A percentile compares a stretch with the other conserved stretches of the same genome.
Evolutionary conservation across 92 coral and sea anemone genomes (phyloP).

Genomic region (Epizoanthus scotinus): DNA sequence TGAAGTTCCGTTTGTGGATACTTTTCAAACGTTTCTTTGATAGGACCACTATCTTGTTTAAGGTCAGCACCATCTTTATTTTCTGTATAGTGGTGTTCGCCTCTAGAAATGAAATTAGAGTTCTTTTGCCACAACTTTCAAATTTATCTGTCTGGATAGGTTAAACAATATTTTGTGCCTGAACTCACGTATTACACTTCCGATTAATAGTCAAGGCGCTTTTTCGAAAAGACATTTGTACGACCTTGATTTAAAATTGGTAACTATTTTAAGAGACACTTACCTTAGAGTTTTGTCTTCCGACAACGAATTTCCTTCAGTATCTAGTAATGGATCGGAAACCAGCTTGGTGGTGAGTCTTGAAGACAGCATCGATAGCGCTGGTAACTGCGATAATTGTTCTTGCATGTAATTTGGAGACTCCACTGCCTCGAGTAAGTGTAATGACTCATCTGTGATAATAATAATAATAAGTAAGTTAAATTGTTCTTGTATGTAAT

Average conservation of each 20-base stretch:
- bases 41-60: background rate
- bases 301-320: constrained; percentile 6
- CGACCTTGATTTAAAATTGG: background rate
- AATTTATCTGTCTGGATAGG: no score
- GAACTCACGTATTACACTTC: no score
- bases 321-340: constrained; percentile 24
- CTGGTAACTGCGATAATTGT: constrained; percentile 12
- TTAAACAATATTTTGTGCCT: no score
- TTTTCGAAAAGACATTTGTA: no score
- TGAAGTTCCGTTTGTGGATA: constrained; percentile 11
- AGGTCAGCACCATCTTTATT: background rate
- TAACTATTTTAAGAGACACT: background rate
- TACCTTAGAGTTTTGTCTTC: constrained; percentile 20
- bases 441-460: constrained; percentile 12
- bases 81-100: constrained; percentile 7
- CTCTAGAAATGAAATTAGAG: background rate
- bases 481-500: background rate
- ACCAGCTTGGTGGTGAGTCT: constrained; percentile 35
- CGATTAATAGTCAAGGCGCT: no score
- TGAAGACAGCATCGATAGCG: constrained; percentile 14
- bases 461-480: background rate
- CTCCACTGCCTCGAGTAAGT: constrained; percentile 25
- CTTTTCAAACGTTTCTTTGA: constrained; percentile 22
- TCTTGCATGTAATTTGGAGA: constrained; percentile 9
- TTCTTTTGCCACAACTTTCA: background rate